Conservation (phyloP, 1,140 invertebrate genomes). For the Prorops nasuta region DNA sequence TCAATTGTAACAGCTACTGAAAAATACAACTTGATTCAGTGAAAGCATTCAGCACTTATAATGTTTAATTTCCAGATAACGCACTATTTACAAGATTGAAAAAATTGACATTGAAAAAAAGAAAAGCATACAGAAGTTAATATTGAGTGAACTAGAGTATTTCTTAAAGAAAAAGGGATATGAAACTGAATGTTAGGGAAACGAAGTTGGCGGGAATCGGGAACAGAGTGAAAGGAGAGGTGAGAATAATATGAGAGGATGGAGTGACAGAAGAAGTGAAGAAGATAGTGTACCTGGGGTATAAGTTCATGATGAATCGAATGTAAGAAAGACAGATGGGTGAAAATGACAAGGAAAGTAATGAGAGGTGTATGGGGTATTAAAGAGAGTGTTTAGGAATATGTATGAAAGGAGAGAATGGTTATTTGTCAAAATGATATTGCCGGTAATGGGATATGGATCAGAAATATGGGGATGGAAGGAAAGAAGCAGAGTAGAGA, state of each 20-base stretch:
- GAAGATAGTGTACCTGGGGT: conserved; percentile 3
- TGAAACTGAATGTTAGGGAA: background rate
- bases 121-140: too few species aligned
- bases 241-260: conserved; percentile 2
- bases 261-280: conserved; percentile 1
- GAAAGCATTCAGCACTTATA: too few species aligned
- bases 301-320: too few species aligned
- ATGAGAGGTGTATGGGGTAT: background rate
- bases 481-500: background rate
- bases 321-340: background rate
- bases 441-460: background rate
- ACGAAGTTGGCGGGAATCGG: background rate
- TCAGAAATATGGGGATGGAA: background rate
- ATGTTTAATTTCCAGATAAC: too few species aligned
- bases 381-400: background rate
- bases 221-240: background rate
- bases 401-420: too few species aligned
- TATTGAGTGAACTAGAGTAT: too few species aligned
- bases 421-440: too few species aligned
- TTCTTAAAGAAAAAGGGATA: too few species aligned
- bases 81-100: too few species aligned
- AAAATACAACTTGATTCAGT: too few species aligned
- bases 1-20: too few species aligned
- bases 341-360: background rate
- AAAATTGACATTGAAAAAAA: too few species aligned